A percentile compares a stretch with the other conserved stretches of the same genome.
These are phyloP conservation scores for Ciconia stormi DNA, from an alignment of 2,113 vertebrate species.

Conservation along the genomic window DNA sequence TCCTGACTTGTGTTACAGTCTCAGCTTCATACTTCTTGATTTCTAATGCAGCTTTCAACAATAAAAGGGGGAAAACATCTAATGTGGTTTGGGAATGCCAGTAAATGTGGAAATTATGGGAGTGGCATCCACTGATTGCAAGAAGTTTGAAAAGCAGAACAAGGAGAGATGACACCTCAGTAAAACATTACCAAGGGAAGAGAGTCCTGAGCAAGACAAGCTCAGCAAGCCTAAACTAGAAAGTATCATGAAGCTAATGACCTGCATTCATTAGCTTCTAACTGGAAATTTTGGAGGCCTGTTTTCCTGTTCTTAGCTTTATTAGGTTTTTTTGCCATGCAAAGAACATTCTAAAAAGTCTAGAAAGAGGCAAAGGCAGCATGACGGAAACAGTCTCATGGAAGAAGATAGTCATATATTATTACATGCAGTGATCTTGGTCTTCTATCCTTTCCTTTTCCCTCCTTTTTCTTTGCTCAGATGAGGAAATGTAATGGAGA, in stretches of 20 bases:
- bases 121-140: not conserved
- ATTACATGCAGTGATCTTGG: not conserved
- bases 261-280: not conserved
- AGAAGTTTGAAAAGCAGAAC: not conserved
- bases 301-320: not conserved
- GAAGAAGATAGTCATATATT: not conserved
- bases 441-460: not conserved
- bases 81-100: not conserved
- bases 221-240: not conserved
- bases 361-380: not conserved
- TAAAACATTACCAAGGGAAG: fast-evolving
- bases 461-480: not conserved
- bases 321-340: not conserved
- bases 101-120: not conserved
- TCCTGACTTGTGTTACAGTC: not conserved
- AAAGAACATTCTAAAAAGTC: not conserved
- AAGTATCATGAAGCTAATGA: not conserved
- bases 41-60: not conserved
- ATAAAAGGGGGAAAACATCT: not conserved
- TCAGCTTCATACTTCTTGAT: not conserved
- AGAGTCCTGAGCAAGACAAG: not conserved
- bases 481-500: not conserved
- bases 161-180: not conserved
- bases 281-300: not conserved
- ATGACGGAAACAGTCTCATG: not conserved